Evolutionary conservation across 2,113 vertebrate genomes (phyloP).

Genomic region (Neoarius graeffei): DNA sequence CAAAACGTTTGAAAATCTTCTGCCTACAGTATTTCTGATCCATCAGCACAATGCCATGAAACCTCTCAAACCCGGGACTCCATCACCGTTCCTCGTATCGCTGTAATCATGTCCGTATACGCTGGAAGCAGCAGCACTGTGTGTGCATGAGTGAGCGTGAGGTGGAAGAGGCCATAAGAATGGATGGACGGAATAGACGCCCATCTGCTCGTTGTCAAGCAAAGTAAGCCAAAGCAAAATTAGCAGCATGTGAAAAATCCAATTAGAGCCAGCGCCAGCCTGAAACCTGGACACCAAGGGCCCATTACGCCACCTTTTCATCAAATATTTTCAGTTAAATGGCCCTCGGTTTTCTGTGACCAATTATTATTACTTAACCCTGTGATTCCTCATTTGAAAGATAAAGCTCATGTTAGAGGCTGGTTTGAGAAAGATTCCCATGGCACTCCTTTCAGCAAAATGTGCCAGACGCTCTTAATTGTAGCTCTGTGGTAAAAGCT

Average conservation of each 20-base stretch:
- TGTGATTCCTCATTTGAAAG: constrained; percentile 39
- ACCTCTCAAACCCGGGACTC: background rate
- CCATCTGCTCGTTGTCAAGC: constrained; percentile 57
- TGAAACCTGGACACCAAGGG: constrained; percentile 38
- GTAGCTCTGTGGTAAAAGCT: constrained; percentile 30
- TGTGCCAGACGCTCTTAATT: constrained; percentile 13
- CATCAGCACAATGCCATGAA: background rate
- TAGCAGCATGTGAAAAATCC: constrained; percentile 54
- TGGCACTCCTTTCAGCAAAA: background rate
- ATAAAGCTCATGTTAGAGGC: background rate
- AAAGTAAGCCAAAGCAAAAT: constrained; percentile 48
- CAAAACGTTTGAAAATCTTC: background rate
- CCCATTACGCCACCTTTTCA: constrained; percentile 26
- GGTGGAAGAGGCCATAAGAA: constrained; percentile 24
- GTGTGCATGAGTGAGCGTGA: constrained; percentile 17
- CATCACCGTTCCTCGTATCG: background rate
- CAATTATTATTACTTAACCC: constrained; percentile 53
- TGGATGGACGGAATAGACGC: constrained; percentile 23
- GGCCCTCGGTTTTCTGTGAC: constrained; percentile 28
- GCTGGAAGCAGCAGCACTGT: background rate
- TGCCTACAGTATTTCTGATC: background rate
- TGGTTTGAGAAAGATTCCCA: constrained; percentile 24
- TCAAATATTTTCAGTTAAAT: constrained; percentile 41
- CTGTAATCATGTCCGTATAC: background rate
- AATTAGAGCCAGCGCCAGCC: constrained; percentile 43